Conservation (phyloP, 2,888 invertebrate genomes). For the Phengaris arion region DNA sequence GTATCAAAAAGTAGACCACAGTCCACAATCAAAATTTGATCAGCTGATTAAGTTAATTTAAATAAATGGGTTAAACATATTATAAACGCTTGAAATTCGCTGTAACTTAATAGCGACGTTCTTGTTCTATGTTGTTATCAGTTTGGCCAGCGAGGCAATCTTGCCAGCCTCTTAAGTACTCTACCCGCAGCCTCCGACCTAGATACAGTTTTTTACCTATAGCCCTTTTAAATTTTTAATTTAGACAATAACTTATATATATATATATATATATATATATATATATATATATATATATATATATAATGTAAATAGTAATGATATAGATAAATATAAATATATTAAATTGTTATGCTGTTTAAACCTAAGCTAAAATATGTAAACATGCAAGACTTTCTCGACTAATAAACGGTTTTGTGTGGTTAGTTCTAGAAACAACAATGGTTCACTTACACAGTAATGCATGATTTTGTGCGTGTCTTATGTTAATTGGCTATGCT, state of each 20-base stretch:
- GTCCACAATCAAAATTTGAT: background rate
- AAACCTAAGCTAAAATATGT: background rate
- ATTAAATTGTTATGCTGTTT: too few species aligned
- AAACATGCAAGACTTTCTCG: background rate
- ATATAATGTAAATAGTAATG: too few species aligned
- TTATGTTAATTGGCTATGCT: slow-evolving; percentile 1
- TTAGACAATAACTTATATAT: too few species aligned
- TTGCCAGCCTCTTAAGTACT: too few species aligned
- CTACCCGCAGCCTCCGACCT: too few species aligned
- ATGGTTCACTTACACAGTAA: background rate
- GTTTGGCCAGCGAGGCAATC: too few species aligned
- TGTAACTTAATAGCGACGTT: background rate
- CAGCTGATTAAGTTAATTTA: slow-evolving; percentile 1
- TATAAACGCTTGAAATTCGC: background rate
- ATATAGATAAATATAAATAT: too few species aligned
- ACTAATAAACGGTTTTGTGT: background rate
- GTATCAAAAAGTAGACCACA: background rate
- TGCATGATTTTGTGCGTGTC: slow-evolving; percentile 16
- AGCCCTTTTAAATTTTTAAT: too few species aligned
- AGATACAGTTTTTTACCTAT: too few species aligned
- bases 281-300: too few species aligned
- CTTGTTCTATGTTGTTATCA: background rate
- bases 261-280: too few species aligned
- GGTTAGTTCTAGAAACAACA: background rate
- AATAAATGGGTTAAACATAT: background rate